These are phyloP conservation scores for Caenorhabditis plicata DNA, from an alignment of 2,888 invertebrate genomes.

Conservation along the genomic window DNA sequence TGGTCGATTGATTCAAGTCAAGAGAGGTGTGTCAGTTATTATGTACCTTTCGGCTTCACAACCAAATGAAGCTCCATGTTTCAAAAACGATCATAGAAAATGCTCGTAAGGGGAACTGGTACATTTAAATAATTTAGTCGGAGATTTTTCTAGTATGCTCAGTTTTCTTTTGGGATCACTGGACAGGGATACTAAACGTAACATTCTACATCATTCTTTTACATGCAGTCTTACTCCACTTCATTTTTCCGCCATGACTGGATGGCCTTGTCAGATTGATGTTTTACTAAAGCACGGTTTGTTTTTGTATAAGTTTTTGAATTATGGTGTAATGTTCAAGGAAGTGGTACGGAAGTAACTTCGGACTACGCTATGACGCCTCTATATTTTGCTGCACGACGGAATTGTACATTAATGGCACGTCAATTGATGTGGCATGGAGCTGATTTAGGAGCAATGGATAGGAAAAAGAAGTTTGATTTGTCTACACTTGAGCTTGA, in stretches of 20 bases:
- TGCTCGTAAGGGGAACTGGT: conserved; percentile 6
- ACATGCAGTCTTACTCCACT: conserved; percentile 7
- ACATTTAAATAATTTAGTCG: background rate
- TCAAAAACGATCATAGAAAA: conserved; percentile 8
- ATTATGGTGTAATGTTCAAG: background rate
- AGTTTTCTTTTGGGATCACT: conserved; percentile 3
- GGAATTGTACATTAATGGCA: conserved; percentile 7
- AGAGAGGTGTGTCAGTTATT: background rate
- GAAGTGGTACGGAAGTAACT: background rate
- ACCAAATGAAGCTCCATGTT: conserved; percentile 6
- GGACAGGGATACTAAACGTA: background rate
- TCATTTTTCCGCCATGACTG: conserved; percentile 24
- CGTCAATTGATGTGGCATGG: conserved; percentile 35
- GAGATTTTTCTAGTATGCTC: conserved; percentile 2
- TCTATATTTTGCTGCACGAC: conserved; percentile 4
- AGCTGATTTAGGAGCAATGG: conserved; percentile 12
- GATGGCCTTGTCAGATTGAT: conserved; percentile 26
- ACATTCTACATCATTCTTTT: background rate
- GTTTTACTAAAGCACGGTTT: conserved; percentile 14
- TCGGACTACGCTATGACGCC: conserved; percentile 8
- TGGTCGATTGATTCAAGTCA: background rate
- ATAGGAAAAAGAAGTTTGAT: background rate
- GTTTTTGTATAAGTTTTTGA: background rate
- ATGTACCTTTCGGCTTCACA: conserved; percentile 9
- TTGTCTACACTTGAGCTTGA: no score